Base-by-base conservation (phyloP, 2,113 vertebrate genomes). In the Limnothrissa miodon region DNA sequence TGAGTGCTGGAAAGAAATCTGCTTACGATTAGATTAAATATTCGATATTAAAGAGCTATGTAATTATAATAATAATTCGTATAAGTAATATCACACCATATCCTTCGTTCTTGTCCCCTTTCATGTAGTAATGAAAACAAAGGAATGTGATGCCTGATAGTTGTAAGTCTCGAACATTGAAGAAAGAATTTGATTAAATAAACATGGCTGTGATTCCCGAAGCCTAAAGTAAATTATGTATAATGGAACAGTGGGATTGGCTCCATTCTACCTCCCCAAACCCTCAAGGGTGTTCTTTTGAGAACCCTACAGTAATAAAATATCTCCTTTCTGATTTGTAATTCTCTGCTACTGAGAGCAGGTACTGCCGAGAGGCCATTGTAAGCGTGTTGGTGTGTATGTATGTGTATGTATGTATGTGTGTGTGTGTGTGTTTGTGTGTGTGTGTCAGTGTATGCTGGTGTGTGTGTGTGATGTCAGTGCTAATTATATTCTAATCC, bases 91-190 rank as follows among this genome's bases (percentile, higher is more conserved):
- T 74, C 33, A 7, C 19, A 4, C 10, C 15, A 5, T 29, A 74
- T 36, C 10, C 13, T 74, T 1, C 36, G 29, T 11, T 74, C 1
- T 17, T 13, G 29, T 29, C 36, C 10, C 11, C 25, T 36, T 74
- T 74, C 29, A 74, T 74, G 66, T 36, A 3, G 33, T 33, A 74
- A 36, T 74, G 66, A 33, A 74, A 74, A 74, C 66, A 74, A 74
- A 5, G 66, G 25, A 15, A 23, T 23, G 6, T 23, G 36, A 74
- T 36, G 33, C 10, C 25, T 11, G n/a, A n/a, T 33, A 70, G 29
- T 10, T 62, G 29, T 33, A 15, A 13, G 10, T 56, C 59, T 62
- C 29, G 25, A 62, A 62, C 10, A 74, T 15, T 4, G 33, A 74
- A 19, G 33, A 62, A 9, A 62, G n/a, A 29, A 62, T 62, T 0